Evolutionary conservation across 2,888 invertebrate genomes (phyloP).

Genomic region (Dastarcus helophoroides): DNA sequence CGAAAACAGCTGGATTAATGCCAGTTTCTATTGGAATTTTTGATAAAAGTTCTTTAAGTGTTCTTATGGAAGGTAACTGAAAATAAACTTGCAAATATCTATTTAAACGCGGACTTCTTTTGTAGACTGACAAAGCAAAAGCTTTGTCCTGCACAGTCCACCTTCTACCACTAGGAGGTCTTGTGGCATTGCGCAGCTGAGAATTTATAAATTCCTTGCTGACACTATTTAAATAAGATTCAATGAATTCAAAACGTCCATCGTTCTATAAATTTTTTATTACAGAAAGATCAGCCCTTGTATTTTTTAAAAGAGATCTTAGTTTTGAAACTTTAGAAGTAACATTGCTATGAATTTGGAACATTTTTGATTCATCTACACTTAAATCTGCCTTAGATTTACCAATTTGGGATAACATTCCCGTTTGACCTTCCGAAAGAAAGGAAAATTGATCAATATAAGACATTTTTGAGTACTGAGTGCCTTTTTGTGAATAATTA

Average conservation of each 20-base stretch:
- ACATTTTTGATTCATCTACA: no score
- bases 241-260: constrained; percentile 13
- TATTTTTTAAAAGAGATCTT: no score
- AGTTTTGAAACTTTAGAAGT: no score
- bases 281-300: no score
- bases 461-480: no score
- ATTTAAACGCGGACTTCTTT: constrained; percentile 17
- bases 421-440: no score
- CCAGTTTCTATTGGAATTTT: constrained; percentile 16
- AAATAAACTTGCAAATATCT: constrained; percentile 14
- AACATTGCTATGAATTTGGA: no score
- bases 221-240: constrained; percentile 14
- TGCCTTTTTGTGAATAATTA: no score
- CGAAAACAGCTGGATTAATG: constrained; percentile 12
- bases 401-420: no score
- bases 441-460: no score
- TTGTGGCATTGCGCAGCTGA: constrained; percentile 13
- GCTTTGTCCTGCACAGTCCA: constrained; percentile 16
- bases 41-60: constrained; percentile 13
- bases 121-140: constrained; percentile 17
- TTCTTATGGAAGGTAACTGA: constrained; percentile 16
- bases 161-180: constrained; percentile 9
- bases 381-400: no score
- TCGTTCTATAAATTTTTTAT: constrained; percentile 9
- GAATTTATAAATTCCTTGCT: constrained; percentile 17